Conservation (phyloP, 2,888 invertebrate species). For the Cephus nigrinus region DNA sequence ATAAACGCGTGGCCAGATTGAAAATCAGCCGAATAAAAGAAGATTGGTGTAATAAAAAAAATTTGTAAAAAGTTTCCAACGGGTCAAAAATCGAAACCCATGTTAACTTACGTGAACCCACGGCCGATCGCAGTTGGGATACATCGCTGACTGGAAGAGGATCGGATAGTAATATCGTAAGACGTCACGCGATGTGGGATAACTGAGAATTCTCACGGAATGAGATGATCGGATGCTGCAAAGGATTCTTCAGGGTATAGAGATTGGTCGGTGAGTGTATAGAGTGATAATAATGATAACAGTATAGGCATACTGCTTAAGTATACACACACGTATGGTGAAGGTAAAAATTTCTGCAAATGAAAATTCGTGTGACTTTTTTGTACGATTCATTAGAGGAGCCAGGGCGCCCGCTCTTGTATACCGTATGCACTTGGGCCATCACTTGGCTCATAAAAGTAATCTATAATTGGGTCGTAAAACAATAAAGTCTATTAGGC, state of each 20-base stretch:
- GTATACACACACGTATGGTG: not conserved
- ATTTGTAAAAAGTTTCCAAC: not conserved
- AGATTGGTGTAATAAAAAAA: not conserved
- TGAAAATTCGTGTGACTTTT: slow-evolving; percentile 13
- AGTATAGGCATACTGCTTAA: not conserved
- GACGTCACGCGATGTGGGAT: not conserved
- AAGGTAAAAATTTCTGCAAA: not conserved
- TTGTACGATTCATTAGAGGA: slow-evolving; percentile 47
- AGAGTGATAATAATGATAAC: not conserved
- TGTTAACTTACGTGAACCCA: not conserved
- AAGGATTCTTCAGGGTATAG: not conserved
- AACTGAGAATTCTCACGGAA: not conserved
- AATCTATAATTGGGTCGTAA: slow-evolving; percentile 63
- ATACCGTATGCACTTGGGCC: slow-evolving; percentile 25
- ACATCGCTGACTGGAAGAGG: not conserved
- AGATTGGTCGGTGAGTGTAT: not conserved
- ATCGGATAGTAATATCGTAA: not conserved
- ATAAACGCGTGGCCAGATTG: not conserved
- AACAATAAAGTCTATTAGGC: slow-evolving; percentile 61
- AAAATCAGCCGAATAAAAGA: not conserved
- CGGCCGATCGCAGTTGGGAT: not conserved
- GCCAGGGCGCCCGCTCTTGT: slow-evolving; percentile 14
- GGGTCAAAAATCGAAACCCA: not conserved
- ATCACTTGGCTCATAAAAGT: slow-evolving; percentile 54
- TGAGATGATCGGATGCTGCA: not conserved